A percentile compares a stretch with the other conserved stretches of the same genome.
Evolutionary conservation across 2,113 vertebrate species (phyloP).

Genomic region (Amblyopsis rosae): DNA sequence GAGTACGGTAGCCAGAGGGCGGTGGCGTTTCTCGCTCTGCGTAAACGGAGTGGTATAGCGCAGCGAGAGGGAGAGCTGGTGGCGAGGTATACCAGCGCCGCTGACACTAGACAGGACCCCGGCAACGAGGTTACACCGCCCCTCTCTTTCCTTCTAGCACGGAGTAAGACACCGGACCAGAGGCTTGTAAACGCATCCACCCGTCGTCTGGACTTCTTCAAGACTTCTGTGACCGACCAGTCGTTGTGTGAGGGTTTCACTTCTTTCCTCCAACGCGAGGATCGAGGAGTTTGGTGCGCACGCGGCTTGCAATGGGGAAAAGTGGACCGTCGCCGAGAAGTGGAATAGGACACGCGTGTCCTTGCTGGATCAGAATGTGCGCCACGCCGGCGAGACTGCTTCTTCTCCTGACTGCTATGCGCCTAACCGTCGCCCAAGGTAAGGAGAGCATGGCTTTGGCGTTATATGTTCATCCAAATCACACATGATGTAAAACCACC

Average conservation of each 20-base stretch:
- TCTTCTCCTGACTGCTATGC: slow-evolving; percentile 80
- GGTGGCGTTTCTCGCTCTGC: slow-evolving; percentile 71
- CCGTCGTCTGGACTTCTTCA: slow-evolving; percentile 23
- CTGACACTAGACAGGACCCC: slow-evolving; percentile 59
- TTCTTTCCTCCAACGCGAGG: slow-evolving; percentile 27
- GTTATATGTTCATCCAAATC: neutral
- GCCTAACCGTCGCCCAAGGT: slow-evolving; percentile 85
- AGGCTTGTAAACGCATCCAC: neutral
- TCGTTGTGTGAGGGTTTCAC: slow-evolving; percentile 12
- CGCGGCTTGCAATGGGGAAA: slow-evolving; percentile 78
- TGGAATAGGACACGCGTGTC: slow-evolving; percentile 76
- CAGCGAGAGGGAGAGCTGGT: slow-evolving; percentile 43
- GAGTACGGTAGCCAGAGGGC: slow-evolving; percentile 67
- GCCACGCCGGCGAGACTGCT: slow-evolving; percentile 83
- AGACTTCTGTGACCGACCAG: slow-evolving; percentile 24
- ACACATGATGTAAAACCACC: neutral
- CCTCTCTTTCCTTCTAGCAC: slow-evolving; percentile 18
- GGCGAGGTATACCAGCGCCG: slow-evolving; percentile 44
- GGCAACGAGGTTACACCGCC: slow-evolving; percentile 28
- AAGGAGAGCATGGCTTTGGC: slow-evolving; percentile 57
- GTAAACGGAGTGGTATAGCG: slow-evolving; percentile 51
- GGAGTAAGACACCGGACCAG: slow-evolving; percentile 12
- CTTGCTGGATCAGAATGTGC: slow-evolving; percentile 80
- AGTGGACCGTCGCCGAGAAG: slow-evolving; percentile 83
- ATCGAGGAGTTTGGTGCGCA: slow-evolving; percentile 49